phyloP scores from a whole-genome alignment of 2,113 vertebrate species.

The Gracilinanus agilis region DNA sequence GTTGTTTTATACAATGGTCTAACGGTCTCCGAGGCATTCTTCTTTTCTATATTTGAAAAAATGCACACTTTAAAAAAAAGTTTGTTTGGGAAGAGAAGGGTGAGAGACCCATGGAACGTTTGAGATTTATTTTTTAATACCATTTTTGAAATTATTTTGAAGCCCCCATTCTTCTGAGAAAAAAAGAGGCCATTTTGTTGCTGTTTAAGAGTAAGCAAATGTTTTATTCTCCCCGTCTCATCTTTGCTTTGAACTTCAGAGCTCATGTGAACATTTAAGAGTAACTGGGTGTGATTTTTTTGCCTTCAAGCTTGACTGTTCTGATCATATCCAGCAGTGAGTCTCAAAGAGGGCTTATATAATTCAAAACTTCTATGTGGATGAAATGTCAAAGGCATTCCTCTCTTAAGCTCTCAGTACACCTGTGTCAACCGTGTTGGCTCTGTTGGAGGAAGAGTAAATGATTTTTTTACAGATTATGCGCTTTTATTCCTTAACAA shows the following conservation, averaged over 20 bases:
- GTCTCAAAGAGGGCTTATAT: conserved; percentile 69
- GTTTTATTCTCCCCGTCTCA: conserved; percentile 54
- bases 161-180: conserved; percentile 17
- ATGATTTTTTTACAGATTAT: conserved; percentile 77
- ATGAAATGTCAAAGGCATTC: conserved; percentile 79
- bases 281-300: conserved; percentile 9
- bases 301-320: conserved; percentile 69
- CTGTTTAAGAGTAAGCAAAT: conserved; percentile 55
- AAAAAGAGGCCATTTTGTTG: background rate
- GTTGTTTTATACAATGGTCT: background rate
- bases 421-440: conserved; percentile 71
- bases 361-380: conserved; percentile 76
- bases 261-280: conserved; percentile 61
- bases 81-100: fast-evolving
- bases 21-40: background rate
- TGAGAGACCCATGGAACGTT: background rate
- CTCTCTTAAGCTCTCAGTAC: conserved; percentile 67
- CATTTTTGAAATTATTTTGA: conserved; percentile 29
- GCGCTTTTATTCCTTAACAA: conserved; percentile 74
- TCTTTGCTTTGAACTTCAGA: conserved; percentile 57
- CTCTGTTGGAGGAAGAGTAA: conserved; percentile 66
- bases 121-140: background rate
- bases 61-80: background rate
- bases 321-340: conserved; percentile 64
- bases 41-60: background rate